phyloP scores from a whole-genome alignment of 2,113 vertebrate species.

The Pelobates fuscus region DNA sequence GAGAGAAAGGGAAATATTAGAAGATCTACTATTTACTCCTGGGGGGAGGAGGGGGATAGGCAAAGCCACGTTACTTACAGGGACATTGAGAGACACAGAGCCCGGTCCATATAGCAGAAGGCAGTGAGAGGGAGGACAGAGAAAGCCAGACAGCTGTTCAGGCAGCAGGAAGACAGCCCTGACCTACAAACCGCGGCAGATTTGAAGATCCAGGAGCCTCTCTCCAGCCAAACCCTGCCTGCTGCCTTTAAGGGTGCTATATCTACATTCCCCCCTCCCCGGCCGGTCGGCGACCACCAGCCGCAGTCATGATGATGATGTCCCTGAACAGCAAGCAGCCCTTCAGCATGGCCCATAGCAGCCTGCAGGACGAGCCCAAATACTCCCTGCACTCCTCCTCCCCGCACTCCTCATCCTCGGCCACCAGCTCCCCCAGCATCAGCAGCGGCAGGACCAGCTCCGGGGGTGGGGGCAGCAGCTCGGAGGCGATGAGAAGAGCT shows the following conservation, averaged over 20 bases:
- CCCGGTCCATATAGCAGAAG: conserved; percentile 47
- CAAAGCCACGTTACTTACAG: conserved; percentile 45
- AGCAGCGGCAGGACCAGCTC: conserved; percentile 34
- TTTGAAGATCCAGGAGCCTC: conserved; percentile 7
- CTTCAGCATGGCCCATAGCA: conserved; percentile 88
- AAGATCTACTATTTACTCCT: conserved; percentile 37
- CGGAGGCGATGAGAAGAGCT: conserved; percentile 91
- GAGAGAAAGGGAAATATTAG: conserved; percentile 43
- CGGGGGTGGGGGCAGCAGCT: conserved; percentile 68
- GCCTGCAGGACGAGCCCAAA: conserved; percentile 89
- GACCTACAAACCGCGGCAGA: conserved; percentile 1
- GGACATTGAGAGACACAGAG: conserved; percentile 31
- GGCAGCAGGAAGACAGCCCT: neutral
- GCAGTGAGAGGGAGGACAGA: conserved; percentile 26
- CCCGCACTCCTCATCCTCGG: conserved; percentile 77
- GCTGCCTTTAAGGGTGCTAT: conserved; percentile 67
- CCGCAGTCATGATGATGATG: conserved; percentile 95
- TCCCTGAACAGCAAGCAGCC: conserved; percentile 94
- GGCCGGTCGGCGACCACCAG: too few relatives aligned
- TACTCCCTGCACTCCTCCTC: conserved; percentile 88
- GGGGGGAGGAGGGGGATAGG: conserved; percentile 11
- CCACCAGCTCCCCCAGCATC: conserved; percentile 72
- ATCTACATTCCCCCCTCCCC: too few relatives aligned
- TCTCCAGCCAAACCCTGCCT: conserved; percentile 44
- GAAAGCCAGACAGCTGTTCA: too few relatives aligned